These are phyloP conservation scores for Prionailurus viverrinus DNA, from an alignment of 2,113 vertebrate species.

Conservation along the genomic window DNA sequence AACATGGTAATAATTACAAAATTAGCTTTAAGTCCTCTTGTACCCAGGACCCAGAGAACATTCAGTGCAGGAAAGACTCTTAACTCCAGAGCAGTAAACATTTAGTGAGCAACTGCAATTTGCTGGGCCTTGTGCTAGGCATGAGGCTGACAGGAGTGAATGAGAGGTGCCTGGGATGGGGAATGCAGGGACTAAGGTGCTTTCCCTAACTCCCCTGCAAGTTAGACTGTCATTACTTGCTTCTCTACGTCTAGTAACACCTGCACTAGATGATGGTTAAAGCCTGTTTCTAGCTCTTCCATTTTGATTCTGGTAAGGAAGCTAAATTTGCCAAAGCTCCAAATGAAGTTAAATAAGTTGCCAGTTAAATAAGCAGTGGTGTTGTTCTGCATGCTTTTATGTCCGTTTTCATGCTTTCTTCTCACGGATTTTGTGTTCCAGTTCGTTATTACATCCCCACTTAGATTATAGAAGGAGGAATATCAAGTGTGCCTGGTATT, in stretches of 20 bases:
- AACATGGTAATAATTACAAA: constrained; percentile 30
- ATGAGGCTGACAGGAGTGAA: neutral
- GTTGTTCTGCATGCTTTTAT: neutral
- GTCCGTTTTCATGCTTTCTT: neutral
- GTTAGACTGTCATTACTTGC: neutral
- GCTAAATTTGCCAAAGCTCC: neutral
- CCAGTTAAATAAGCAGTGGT: neutral
- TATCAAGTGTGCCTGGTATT: neutral
- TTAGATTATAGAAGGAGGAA: neutral
- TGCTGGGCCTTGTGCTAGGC: neutral
- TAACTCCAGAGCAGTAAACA: neutral
- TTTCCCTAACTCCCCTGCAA: neutral
- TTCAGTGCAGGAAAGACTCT: neutral
- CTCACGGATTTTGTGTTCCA: neutral
- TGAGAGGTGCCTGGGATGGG: neutral
- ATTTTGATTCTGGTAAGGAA: neutral
- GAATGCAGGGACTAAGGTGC: neutral
- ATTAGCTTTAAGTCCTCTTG: neutral
- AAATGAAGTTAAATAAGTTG: neutral
- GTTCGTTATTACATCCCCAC: neutral
- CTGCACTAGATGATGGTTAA: neutral
- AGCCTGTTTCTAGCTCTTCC: neutral
- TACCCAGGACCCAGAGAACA: neutral
- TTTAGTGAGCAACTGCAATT: neutral
- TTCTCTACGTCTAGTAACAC: neutral